Base-by-base conservation (phyloP, 2,797 vertebrate species). In the Pseudocheirus occidentalis region DNA sequence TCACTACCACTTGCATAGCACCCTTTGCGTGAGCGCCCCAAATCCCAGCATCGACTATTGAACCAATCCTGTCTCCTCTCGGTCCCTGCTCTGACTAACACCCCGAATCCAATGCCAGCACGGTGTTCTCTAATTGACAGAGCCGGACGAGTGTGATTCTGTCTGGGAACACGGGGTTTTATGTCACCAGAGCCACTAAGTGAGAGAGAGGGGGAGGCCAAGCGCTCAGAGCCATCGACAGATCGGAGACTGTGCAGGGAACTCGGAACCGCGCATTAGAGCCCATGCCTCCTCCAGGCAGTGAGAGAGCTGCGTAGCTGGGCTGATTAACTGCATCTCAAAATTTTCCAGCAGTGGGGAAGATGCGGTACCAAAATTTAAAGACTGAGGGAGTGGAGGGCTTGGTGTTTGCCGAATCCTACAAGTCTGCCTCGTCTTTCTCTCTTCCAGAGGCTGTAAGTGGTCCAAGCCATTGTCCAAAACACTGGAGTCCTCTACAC, bases 401-500 rank as follows among this genome's bases (percentile, higher is more conserved):
- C 52, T 91, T 31, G 24, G 40, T 46, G 53, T 73, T 46, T 87
- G 73, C 10, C 50, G 40, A 50, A 46, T 87, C 73, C 24, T 50
- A 4, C 40, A 87, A 27, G 40, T 50, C 13, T 46, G 40, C 3
- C 73, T 50, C 11, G 24, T 87, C 40, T 81, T 81, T 46, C 90
- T 73, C 54, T 81, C 58, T 55, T 40, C 34, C 52, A 5, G 31
- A 73, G 52, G 24, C 56, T n/a, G 16, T 29, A 21, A 16, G 46
- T 31, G 34, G 31, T 55, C 34, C 54, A 54, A 50, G 13, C 11
- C 28, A 28, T 18, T 40, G 14, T 29, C 92, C 66, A 40, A 97
- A 96, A 98, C 98, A 97, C 98, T 94, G 50, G 98, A 98, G 98
- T 98, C 92, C 58, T 66, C 3, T 21, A 3, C 21, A 24, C 40